Base-by-base conservation (phyloP, 2,888 invertebrate genomes). In the Tipula confusa region DNA sequence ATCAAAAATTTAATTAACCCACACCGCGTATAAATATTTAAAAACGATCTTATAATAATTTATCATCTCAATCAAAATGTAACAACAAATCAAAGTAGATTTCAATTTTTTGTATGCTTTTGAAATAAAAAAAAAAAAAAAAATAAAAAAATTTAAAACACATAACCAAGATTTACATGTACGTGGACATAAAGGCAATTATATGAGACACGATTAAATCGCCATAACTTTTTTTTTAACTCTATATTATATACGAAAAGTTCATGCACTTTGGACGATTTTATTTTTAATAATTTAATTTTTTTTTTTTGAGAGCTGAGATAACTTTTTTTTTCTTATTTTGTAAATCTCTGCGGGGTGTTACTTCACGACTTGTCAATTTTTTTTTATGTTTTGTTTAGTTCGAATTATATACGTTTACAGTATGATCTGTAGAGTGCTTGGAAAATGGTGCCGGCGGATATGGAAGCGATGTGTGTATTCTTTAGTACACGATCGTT, bases 341-440 rank as follows among this genome's bases (percentile, higher is more conserved):
- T 82, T 82, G 33, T 33, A 29, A 33, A 29, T 28, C 82, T 38
- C 83, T 29, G 83, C 43, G 83, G 83, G 83, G 83, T 48, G 83
- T 83, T 83, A 43, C 83, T 83, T 83, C 83, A 83, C 83, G 83
- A 83, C 83, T 29, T 83, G 83, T 83, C 83, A 83, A 83, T 31
- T 82, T 36, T n/a, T n/a, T n/a, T n/a, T n/a, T n/a, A n/a, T n/a
- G n/a, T 81, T 82, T 33, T 82, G 29, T 31, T 82, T 29, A 33
- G 15, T 36, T 82, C 33, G n/a, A n/a, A n/a, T n/a, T n/a, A n/a
- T n/a, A n/a, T n/a, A n/a, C n/a, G n/a, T n/a, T n/a, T n/a, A n/a
- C n/a, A n/a, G n/a, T n/a, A n/a, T n/a, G n/a, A n/a, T n/a, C n/a
- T n/a, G n/a, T n/a, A n/a, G n/a, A n/a, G n/a, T n/a, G n/a, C n/a